phyloP scores from a whole-genome alignment of 2,113 vertebrate genomes.

The Ceuthmochares aereus region DNA sequence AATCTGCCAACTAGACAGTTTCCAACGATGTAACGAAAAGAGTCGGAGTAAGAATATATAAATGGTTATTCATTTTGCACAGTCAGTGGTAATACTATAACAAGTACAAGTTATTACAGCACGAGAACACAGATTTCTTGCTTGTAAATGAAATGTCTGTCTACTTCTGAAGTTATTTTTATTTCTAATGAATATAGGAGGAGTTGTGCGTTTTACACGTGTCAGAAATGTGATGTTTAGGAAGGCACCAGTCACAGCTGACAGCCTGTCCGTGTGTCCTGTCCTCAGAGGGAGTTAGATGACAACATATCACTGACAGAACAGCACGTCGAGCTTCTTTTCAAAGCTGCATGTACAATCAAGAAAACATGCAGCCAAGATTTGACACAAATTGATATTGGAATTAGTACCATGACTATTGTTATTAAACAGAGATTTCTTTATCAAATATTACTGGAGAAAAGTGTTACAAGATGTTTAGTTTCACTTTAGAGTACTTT shows the following conservation, averaged over 20 bases:
- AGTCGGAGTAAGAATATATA: too few relatives aligned
- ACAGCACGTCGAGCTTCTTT: background rate
- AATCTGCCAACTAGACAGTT: too few relatives aligned
- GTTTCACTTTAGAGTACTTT: background rate
- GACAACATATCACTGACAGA: background rate
- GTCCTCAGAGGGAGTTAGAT: background rate
- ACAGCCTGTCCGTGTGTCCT: background rate
- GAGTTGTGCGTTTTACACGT: background rate
- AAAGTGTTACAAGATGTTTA: background rate
- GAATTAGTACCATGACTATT: background rate
- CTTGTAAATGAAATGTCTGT: background rate
- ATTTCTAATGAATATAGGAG: background rate
- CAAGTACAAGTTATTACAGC: too few relatives aligned
- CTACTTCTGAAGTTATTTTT: background rate
- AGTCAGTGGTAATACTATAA: too few relatives aligned
- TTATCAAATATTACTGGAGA: background rate
- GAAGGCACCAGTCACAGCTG: background rate
- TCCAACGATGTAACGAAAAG: too few relatives aligned
- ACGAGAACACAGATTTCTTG: background rate
- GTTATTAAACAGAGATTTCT: background rate
- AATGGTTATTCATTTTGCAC: too few relatives aligned
- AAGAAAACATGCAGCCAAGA: background rate
- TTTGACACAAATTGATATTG: background rate
- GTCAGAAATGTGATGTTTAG: background rate
- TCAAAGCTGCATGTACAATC: background rate